phyloP scores from a whole-genome alignment of 2,797 vertebrate species.

The Echeneis naucrates region DNA sequence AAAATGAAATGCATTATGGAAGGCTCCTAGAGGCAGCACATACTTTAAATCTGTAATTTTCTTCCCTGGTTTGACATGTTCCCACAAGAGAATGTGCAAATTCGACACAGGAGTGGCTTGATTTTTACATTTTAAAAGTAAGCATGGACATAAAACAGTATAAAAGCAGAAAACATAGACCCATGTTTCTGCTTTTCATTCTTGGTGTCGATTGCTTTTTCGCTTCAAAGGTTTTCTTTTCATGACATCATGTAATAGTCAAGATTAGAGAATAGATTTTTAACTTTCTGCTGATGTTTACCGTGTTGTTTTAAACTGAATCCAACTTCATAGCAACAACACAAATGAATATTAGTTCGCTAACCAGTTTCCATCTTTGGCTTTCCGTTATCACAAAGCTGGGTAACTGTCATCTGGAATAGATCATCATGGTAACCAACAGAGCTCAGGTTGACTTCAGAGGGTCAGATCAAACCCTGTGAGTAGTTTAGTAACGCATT shows the following conservation, averaged over 20 bases:
- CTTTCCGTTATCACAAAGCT: not conserved
- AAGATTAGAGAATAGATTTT: no score
- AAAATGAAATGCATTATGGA: not conserved
- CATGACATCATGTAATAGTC: not conserved
- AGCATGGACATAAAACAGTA: not conserved
- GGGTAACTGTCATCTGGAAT: not conserved
- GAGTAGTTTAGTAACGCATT: no score
- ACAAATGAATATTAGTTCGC: not conserved
- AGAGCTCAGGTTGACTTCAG: not conserved
- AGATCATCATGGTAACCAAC: not conserved
- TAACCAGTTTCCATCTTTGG: not conserved
- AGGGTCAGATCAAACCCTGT: not conserved
- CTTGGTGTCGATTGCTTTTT: not conserved
- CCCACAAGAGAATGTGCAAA: not conserved
- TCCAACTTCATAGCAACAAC: not conserved
- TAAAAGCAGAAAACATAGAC: not conserved
- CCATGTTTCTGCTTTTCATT: not conserved
- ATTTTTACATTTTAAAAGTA: not conserved
- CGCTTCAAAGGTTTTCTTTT: conserved; percentile 1
- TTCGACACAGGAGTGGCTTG: not conserved
- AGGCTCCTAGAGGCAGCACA: not conserved
- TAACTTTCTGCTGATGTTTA: conserved; percentile 14
- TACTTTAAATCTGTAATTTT: conserved; percentile 1
- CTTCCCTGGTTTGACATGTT: conserved; percentile 3
- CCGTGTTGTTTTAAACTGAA: conserved; percentile 5